Base-by-base conservation (phyloP, 2,113 vertebrate species). In the Phaethon lepturus region DNA sequence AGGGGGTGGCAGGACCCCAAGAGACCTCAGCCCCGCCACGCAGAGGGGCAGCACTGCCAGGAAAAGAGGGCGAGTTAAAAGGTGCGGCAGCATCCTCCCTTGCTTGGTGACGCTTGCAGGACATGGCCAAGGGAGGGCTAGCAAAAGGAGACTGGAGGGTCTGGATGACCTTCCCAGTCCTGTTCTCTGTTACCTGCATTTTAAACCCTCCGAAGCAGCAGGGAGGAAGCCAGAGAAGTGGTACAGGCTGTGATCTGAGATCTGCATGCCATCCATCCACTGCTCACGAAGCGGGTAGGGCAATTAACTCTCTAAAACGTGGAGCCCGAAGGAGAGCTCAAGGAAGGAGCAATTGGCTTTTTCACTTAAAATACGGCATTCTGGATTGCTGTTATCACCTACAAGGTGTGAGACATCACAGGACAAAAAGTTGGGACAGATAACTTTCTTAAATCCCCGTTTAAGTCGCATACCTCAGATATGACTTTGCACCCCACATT, bases 211-310 rank as follows among this genome's bases (percentile, higher is more conserved):
- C 6, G 11, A 83, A 67, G 87, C 26, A 38, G 62, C 62, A 68
- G 56, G 25, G 73, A 94, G 60, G 66, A 90, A 93, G 83, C 29
- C 42, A 62, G 89, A 58, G 79, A 28, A 93, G 69, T 7, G 1
- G 45, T 17, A 55, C 45, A 80, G n/a, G 38, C 6, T 1, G 49
- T 28, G 53, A 72, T 9, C 35, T 16, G 31, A 58, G 53, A 63
- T 69, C 35, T 64, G 18, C 10, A 22, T 50, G 38, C 35, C 16
- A 38, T n/a, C 7, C 2, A 63, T 47, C 60, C 1, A 0, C 13
- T 71, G 60, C 67, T 79, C n/a, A n/a, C 55, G 44, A 42, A 83
- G 68, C 0, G 0, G 44, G 19, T 67, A 53, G 45, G 28, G 45
- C 44, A 86, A 75, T 67, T 63, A 63, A 23, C 72, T 76, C 31